Conservation (phyloP, 1,140 invertebrate genomes). For the Brachionus rotundiformis region DNA sequence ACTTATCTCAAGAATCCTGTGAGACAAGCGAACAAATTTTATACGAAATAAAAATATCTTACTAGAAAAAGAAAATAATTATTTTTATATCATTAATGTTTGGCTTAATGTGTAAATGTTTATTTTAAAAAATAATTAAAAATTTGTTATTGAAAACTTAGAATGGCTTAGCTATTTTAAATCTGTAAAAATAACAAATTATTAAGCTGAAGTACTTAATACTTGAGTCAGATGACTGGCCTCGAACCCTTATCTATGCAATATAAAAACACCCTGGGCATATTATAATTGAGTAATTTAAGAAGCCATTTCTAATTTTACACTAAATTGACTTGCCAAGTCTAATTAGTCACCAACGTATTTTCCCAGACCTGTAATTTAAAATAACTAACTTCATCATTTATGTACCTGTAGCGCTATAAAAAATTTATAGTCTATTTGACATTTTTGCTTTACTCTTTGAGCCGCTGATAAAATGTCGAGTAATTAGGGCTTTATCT, state of each 20-base stretch:
- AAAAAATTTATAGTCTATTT: slow-evolving; percentile 18
- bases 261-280: slow-evolving; percentile 3
- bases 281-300: slow-evolving; percentile 27
- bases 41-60: slow-evolving; percentile 24
- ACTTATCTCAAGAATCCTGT: slow-evolving; percentile 1
- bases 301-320: slow-evolving; percentile 34
- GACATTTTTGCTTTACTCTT: background rate
- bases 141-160: slow-evolving; percentile 41
- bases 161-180: slow-evolving; percentile 4
- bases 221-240: slow-evolving; percentile 1
- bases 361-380: slow-evolving; percentile 11
- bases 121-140: slow-evolving; percentile 24
- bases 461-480: slow-evolving; percentile 8
- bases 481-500: background rate
- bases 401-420: background rate
- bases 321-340: slow-evolving; percentile 28
- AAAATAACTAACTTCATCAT: background rate
- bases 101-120: slow-evolving; percentile 37
- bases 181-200: slow-evolving; percentile 46
- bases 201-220: slow-evolving; percentile 22
- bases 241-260: slow-evolving; percentile 19
- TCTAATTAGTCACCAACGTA: background rate
- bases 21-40: background rate
- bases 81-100: slow-evolving; percentile 8
- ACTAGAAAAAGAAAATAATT: background rate